Conservation (phyloP, 2,888 invertebrate species). For the Hydrotaea diabolus region DNA sequence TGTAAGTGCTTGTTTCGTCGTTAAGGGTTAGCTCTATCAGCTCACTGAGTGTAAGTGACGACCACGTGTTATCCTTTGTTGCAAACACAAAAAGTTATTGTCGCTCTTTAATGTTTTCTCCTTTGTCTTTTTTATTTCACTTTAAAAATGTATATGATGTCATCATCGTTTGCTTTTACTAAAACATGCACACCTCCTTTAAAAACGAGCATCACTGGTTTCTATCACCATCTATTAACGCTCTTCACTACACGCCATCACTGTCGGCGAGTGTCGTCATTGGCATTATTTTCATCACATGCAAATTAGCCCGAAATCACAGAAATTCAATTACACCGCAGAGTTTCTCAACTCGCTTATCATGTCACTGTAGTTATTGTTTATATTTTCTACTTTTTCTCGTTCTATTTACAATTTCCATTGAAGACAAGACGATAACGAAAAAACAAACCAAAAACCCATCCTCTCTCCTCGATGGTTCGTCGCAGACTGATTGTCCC, state of each 20-base stretch:
- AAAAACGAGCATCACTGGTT: too few species aligned
- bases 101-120: neutral
- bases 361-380: conserved; percentile 4
- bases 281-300: conserved; percentile 1
- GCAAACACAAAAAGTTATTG: neutral
- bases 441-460: neutral
- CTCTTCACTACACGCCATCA: conserved; percentile 31
- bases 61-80: conserved; percentile 57
- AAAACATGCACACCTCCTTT: neutral
- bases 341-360: neutral
- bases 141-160: conserved; percentile 2
- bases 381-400: conserved; percentile 23
- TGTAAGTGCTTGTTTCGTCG: neutral
- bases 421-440: neutral
- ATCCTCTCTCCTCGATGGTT: conserved; percentile 55
- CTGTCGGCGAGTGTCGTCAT: conserved; percentile 14
- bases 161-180: conserved; percentile 1
- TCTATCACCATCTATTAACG: neutral
- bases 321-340: neutral
- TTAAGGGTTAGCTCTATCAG: neutral
- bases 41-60: neutral
- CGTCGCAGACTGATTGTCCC: conserved; percentile 61
- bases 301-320: conserved; percentile 1
- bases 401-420: neutral
- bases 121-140: neutral